Evolutionary conservation across 2,888 invertebrate genomes (phyloP), one percentile per base, ranked within the genome.

Genomic region (Diadegma fenestrale): DNA sequence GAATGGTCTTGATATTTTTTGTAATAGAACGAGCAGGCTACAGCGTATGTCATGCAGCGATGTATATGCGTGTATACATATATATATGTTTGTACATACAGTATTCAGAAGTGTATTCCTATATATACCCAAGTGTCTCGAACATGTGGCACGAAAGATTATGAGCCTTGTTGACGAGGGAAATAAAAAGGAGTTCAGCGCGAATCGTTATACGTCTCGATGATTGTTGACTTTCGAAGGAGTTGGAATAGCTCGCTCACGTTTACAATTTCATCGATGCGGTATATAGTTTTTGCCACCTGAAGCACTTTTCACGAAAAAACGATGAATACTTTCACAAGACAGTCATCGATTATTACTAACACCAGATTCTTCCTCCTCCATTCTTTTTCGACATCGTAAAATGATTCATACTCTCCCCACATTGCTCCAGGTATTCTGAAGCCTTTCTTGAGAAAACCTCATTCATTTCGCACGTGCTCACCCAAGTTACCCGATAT

Each of bases 391-490:
- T 73, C 66, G 54, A 73, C 54, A 41, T 26, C 43, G 43, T 66
- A 66, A 64, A 48, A 73, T 80, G 80, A 80, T 73, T 80, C 73
- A 80, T 80, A 73, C 71, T 51, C 63, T 37, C 79, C 71, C 64
- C 33, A 72, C 37, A 19, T 69, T 68, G 19, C 30, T 33, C n/a
- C 58, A 45, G 22, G 64, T 58, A 72, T 22, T 73, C 19, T 48
- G 41, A 66, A 66, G 33, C 22, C 64, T 66, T 76, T 85, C 78
- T 75, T 51, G 10, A 72, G 51, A 26, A 82, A 79, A 58, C 41
- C 71, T 61, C 17, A 22, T 73, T 63, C 8, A 14, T 77, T 51
- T 71, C 68, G 80, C 76, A 79, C 84, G 79, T 78, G 71, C 77
- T 61, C 48, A 17, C 26, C 33, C 51, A 76, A 76, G 64, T 41